These are phyloP conservation scores for Neopipo cinnamomea DNA, from an alignment of 2,113 vertebrate species.

Conservation along the genomic window DNA sequence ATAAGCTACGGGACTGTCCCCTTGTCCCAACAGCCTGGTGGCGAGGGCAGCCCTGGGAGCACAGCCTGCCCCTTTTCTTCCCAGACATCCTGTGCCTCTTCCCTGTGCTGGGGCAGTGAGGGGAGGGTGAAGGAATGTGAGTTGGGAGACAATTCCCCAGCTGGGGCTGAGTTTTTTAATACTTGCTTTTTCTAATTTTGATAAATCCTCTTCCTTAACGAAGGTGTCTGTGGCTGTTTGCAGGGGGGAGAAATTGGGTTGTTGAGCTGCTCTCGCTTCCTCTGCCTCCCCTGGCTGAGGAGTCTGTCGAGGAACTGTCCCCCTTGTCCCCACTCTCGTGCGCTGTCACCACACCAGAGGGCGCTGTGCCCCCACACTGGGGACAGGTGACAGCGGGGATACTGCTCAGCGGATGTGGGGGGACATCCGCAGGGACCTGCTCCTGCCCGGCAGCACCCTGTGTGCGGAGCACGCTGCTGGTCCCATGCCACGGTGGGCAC, in stretches of 20 bases:
- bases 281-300: too few relatives aligned
- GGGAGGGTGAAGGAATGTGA: background rate
- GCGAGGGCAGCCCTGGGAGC: background rate
- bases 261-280: background rate
- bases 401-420: fast-evolving
- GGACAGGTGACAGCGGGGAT: background rate
- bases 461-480: background rate
- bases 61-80: background rate
- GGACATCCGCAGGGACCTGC: background rate
- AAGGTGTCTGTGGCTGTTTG: background rate
- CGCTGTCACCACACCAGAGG: background rate
- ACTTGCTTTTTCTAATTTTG: slow-evolving; percentile 42
- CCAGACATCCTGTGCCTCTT: background rate
- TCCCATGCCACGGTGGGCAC: fast-evolving
- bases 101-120: background rate
- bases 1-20: background rate
- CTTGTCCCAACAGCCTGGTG: background rate
- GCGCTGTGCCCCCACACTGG: background rate
- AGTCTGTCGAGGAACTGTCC: background rate
- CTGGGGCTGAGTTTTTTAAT: background rate
- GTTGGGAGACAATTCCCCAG: background rate
- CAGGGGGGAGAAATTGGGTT: fast-evolving
- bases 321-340: background rate
- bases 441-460: background rate
- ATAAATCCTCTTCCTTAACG: background rate